Conservation (phyloP, 2,888 invertebrate species). For the Anthophora plumipes region DNA sequence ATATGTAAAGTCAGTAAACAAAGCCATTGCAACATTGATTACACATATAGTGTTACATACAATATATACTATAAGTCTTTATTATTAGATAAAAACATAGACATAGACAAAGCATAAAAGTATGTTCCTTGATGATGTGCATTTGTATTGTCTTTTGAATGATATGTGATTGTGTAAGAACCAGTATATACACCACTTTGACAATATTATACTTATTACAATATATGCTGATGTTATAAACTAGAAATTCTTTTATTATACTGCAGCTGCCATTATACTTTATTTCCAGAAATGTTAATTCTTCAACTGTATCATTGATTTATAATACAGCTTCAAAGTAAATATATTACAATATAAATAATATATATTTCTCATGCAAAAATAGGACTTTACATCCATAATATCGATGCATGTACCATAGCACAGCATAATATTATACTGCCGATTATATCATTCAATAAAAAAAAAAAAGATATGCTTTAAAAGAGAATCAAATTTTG, state of each 20-base stretch:
- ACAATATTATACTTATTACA: background rate
- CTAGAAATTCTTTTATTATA: background rate
- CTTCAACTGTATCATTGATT: background rate
- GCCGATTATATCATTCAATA: slow-evolving; percentile 24
- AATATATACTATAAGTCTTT: slow-evolving; percentile 7
- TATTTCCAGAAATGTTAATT: slow-evolving; percentile 1
- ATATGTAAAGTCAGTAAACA: slow-evolving; percentile 20
- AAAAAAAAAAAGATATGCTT: slow-evolving; percentile 33
- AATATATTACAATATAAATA: slow-evolving; percentile 26
- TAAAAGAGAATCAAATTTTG: slow-evolving; percentile 21
- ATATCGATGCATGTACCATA: slow-evolving; percentile 28
- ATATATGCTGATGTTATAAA: background rate
- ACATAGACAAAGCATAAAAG: slow-evolving; percentile 21
- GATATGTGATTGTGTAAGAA: slow-evolving; percentile 9
- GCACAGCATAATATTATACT: slow-evolving; percentile 24
- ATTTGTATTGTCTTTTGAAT: slow-evolving; percentile 7
- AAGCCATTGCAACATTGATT: slow-evolving; percentile 43
- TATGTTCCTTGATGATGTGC: slow-evolving; percentile 23
- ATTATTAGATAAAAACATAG: slow-evolving; percentile 19
- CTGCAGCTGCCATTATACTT: background rate
- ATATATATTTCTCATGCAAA: slow-evolving; percentile 49
- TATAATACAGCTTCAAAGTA: background rate
- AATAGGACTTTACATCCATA: slow-evolving; percentile 26
- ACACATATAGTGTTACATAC: slow-evolving; percentile 29
- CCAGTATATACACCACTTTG: background rate